Evolutionary conservation across 1,140 invertebrate species (phyloP).

Genomic region (Zaprionus ornatus): DNA sequence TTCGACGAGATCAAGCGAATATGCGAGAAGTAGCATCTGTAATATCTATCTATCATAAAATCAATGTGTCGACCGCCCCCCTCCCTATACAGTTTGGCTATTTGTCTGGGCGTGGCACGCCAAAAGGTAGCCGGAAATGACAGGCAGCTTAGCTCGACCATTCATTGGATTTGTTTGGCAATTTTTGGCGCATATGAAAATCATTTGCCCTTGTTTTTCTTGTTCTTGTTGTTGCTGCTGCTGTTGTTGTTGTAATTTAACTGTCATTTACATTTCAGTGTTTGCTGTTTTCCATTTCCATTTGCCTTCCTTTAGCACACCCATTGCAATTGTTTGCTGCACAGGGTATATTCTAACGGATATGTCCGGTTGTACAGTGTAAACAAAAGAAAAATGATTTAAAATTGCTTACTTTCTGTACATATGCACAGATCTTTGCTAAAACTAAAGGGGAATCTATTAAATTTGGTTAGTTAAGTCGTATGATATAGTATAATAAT

Average conservation of each 20-base stretch:
- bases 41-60: background rate
- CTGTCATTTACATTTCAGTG: conserved; percentile 58
- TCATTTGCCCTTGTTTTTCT: conserved; percentile 15
- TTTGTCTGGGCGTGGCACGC: background rate
- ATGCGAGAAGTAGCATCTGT: conserved; percentile 4
- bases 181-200: conserved; percentile 55
- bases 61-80: background rate
- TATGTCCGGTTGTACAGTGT: background rate
- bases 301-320: conserved; percentile 4
- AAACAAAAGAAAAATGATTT: background rate
- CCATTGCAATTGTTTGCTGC: background rate
- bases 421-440: background rate
- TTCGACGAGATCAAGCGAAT: background rate
- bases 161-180: conserved; percentile 62
- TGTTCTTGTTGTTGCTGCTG: conserved; percentile 11
- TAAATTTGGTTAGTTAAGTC: background rate
- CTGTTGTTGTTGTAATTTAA: conserved; percentile 36
- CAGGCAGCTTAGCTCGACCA: conserved; percentile 24
- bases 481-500: background rate
- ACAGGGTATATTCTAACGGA: background rate
- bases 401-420: background rate
- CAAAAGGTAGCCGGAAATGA: conserved; percentile 2
- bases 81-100: background rate
- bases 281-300: conserved; percentile 46
- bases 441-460: background rate